Percentiles rank a stretch among this genome's conserved stretches.
Evolutionary conservation across 1,140 invertebrate species (phyloP).

Genomic region (Drosophila albomicans): DNA sequence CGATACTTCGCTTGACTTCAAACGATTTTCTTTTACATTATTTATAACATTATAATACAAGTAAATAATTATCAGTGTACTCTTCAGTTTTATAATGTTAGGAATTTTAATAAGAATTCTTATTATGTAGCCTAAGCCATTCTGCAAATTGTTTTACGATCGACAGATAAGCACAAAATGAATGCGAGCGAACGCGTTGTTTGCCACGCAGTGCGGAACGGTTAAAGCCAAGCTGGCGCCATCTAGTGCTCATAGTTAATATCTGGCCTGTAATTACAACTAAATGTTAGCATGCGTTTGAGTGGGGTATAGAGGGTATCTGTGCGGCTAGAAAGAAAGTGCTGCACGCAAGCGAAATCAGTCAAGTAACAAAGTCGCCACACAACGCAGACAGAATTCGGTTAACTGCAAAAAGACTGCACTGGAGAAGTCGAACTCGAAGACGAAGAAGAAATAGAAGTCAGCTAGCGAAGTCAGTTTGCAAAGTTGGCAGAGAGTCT

Average conservation of each 20-base stretch:
- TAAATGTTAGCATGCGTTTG: not conserved
- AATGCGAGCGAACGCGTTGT: not conserved
- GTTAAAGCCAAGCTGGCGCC: not conserved
- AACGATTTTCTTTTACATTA: too few relatives aligned
- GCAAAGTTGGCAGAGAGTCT: too few relatives aligned
- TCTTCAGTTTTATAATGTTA: not conserved
- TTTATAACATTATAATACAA: too few relatives aligned
- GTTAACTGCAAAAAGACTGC: slow-evolving; percentile 52
- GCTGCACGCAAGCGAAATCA: slow-evolving; percentile 20
- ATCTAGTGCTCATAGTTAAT: not conserved
- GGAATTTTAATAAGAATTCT: not conserved
- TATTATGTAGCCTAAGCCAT: not conserved
- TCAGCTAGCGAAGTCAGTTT: slow-evolving; percentile 12
- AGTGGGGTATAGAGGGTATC: too few relatives aligned
- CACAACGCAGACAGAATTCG: slow-evolving; percentile 58
- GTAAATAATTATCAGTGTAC: too few relatives aligned
- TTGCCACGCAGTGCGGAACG: not conserved
- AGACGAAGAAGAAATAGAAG: slow-evolving; percentile 17
- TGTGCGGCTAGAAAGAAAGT: slow-evolving; percentile 1
- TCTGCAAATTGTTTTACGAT: not conserved
- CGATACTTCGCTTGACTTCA: too few relatives aligned
- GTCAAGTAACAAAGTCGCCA: slow-evolving; percentile 8
- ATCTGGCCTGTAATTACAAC: not conserved
- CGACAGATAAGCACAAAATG: not conserved
- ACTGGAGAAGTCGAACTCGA: not conserved